Evolutionary conservation across 2,113 vertebrate genomes (phyloP), one percentile per base, ranked within the genome.

Genomic region (Zingel zingel): DNA sequence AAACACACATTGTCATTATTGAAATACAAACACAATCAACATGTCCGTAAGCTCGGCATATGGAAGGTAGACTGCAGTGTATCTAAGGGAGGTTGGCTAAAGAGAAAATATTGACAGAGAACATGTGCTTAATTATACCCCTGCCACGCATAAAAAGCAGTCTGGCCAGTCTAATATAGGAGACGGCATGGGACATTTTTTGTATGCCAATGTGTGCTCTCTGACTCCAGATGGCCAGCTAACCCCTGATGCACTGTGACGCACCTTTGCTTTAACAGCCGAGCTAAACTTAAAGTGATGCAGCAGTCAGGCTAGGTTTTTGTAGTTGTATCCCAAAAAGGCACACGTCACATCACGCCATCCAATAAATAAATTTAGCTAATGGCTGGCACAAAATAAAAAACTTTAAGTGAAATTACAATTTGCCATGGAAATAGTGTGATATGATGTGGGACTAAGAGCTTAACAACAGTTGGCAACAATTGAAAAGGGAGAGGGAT

Each of bases 141-240:
- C 8, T 33, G 68, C 39, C 59, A 66, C 19, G 36, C 18, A 43
- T n/a, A 47, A 25, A 15, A 57, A 59, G 14, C 33, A 21, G 30
- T 3, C 18, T 56, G 30, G 15, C 1, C 50, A 23, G 57, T 59
- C 36, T 69, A 65, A 61, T 72, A 72, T 77, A 13, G 14, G 18
- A 71, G 51, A 33, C 33, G 57, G 48, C 19, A 18, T 15, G 47
- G 68, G 11, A 67, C 21, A 23, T 65, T 27, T 65, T 45, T 69
- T 45, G 23, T 39, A 27, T 23, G 53, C 21, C 23, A 39, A 43
- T 61, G 30, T 25, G 50, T 47, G 54, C 39, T 53, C 25, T 39
- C 36, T 8, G 5, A 16, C 23, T 47, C 66, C 58, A 71, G 73
- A 71, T 71, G 74, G 66, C 51, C 25, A 15, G 16, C 48, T 70